These are phyloP conservation scores for Probosciger aterrimus DNA, from an alignment of 2,113 vertebrate species.

Conservation along the genomic window DNA sequence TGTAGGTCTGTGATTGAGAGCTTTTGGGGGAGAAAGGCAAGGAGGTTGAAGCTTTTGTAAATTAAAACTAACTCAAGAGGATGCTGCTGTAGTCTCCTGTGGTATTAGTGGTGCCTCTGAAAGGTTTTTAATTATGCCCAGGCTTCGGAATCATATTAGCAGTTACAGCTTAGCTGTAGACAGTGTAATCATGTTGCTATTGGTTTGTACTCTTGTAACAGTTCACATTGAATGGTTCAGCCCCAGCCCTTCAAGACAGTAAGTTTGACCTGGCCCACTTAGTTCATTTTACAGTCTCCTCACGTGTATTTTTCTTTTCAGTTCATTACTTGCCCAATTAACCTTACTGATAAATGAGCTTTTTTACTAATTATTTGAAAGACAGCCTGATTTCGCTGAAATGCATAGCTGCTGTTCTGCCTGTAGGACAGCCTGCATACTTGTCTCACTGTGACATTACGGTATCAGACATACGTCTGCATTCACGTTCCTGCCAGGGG, in stretches of 20 bases:
- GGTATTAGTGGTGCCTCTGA: not conserved
- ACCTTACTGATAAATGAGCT: not conserved
- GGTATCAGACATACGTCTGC: not conserved
- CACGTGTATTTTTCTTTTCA: not conserved
- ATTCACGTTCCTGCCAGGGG: not conserved
- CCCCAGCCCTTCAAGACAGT: not conserved
- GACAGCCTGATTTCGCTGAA: not conserved
- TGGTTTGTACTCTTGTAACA: not conserved
- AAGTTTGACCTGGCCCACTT: not conserved
- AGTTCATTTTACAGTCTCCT: not conserved
- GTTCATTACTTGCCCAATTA: slow-evolving; percentile 3
- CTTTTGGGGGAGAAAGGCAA: not conserved
- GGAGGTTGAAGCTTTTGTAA: not conserved
- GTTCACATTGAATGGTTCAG: not conserved
- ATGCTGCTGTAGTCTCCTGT: not conserved
- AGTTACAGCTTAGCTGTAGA: not conserved
- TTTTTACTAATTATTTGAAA: not conserved
- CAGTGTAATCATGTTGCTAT: not conserved
- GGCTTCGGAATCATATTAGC: not conserved
- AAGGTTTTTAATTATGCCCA: not conserved
- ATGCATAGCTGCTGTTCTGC: not conserved
- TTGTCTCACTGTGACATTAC: not conserved
- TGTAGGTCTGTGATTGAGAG: not conserved
- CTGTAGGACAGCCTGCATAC: not conserved
- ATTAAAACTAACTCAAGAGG: not conserved